Evolutionary conservation across 2,797 vertebrate species (phyloP).

Genomic region (Sternarchorhynchus goeldii): DNA sequence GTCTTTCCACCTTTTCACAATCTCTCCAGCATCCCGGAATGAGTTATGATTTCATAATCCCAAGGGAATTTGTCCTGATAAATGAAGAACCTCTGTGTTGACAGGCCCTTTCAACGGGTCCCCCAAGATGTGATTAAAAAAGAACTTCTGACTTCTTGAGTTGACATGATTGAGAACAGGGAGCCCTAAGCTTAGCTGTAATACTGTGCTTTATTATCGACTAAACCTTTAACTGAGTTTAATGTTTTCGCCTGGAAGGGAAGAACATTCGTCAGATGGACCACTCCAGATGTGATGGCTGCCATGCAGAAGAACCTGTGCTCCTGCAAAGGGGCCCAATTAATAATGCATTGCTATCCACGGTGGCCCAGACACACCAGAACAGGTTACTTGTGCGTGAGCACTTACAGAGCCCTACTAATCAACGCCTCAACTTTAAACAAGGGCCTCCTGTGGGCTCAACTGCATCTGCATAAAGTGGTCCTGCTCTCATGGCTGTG

Average conservation of each 20-base stretch:
- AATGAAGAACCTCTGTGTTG: not conserved
- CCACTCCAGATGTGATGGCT: conserved; percentile 63
- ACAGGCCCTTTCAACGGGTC: not conserved
- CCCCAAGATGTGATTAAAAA: not conserved
- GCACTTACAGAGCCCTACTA: conserved; percentile 20
- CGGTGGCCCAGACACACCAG: conserved; percentile 43
- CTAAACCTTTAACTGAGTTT: not conserved
- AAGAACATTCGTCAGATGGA: not conserved
- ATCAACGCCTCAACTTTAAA: conserved; percentile 55
- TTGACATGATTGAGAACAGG: not conserved
- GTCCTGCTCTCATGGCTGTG: conserved; percentile 25
- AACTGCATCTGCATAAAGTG: conserved; percentile 20
- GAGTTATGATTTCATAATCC: conserved; percentile 30
- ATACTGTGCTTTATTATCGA: not conserved
- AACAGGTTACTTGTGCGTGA: conserved; percentile 42
- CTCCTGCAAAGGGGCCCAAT: conserved; percentile 50
- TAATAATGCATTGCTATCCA: conserved; percentile 58
- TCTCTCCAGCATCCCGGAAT: conserved; percentile 50
- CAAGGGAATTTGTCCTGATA: not conserved
- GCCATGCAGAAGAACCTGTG: conserved; percentile 39
- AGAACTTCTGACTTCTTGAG: not conserved
- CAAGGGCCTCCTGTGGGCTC: conserved; percentile 47
- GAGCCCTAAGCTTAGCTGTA: not conserved
- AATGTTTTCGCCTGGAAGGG: not conserved
- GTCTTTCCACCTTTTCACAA: conserved; percentile 54